A percentile compares a stretch with the other conserved stretches of the same genome.
Conservation (phyloP, 92 coral and sea anemone species). For the Zoanthus sansibaricus region DNA sequence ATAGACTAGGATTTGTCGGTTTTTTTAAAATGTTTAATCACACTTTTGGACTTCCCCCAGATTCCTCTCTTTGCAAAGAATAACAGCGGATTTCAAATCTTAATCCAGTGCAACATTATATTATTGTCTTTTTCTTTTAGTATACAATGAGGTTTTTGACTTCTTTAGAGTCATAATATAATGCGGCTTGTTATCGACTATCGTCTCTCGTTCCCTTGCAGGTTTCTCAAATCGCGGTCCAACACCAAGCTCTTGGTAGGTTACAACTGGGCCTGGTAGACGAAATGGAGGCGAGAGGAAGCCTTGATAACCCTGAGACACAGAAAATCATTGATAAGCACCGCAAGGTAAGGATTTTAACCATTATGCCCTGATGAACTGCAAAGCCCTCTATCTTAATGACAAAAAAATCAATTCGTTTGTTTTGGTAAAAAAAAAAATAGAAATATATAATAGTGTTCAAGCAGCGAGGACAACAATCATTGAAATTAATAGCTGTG, state of each 20-base stretch:
- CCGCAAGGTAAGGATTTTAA: conserved; percentile 64
- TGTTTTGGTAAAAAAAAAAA: too few species aligned
- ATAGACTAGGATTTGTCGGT: too few species aligned
- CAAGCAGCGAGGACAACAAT: too few species aligned
- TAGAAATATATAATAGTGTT: too few species aligned
- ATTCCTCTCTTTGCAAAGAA: too few species aligned
- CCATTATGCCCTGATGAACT: background rate
- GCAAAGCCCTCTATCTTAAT: background rate
- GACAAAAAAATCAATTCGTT: background rate
- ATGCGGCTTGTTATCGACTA: background rate
- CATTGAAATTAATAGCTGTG: too few species aligned
- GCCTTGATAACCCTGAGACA: conserved; percentile 87
- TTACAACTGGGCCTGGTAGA: conserved; percentile 91
- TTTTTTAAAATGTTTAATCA: too few species aligned
- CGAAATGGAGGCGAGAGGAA: conserved; percentile 93
- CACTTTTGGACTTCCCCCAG: too few species aligned
- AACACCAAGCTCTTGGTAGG: conserved; percentile 88
- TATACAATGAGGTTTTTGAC: too few species aligned
- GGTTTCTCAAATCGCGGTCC: conserved; percentile 89
- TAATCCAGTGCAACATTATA: too few species aligned
- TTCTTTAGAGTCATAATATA: background rate
- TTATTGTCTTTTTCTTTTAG: too few species aligned
- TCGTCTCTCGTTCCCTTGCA: conserved; percentile 28
- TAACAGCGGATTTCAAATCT: too few species aligned
- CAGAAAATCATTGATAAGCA: conserved; percentile 84